Conservation (phyloP, 2,888 invertebrate species). For the Apotomis capreana region DNA sequence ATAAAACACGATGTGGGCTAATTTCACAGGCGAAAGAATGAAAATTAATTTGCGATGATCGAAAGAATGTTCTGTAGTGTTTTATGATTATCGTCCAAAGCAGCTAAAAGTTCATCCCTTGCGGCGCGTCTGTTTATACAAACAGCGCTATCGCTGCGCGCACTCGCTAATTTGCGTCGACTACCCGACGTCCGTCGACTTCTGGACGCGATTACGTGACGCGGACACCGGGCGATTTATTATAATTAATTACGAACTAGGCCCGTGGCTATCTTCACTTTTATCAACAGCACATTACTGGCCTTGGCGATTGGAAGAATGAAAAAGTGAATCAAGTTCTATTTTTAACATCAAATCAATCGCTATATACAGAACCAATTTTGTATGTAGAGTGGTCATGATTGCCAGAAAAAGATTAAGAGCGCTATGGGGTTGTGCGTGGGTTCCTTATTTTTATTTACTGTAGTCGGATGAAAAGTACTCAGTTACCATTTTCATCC, state of each 20-base stretch:
- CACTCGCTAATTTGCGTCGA: constrained; percentile 79
- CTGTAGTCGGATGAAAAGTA: too few species aligned
- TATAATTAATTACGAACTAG: constrained; percentile 45
- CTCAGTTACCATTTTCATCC: too few species aligned
- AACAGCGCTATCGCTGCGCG: constrained; percentile 75
- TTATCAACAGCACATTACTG: constrained; percentile 33
- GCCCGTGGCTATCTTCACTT: constrained; percentile 23
- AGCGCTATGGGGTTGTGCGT: too few species aligned
- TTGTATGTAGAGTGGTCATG: too few species aligned
- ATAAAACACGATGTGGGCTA: too few species aligned
- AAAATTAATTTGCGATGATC: too few species aligned
- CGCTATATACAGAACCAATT: too few species aligned
- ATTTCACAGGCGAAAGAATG: too few species aligned
- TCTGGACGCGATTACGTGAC: constrained; percentile 69
- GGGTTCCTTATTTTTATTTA: too few species aligned
- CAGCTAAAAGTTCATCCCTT: constrained; percentile 47
- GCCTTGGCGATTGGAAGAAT: constrained; percentile 8
- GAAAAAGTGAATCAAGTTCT: constrained; percentile 14
- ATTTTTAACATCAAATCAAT: too few species aligned
- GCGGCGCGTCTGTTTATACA: constrained; percentile 60
- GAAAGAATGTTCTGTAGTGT: too few species aligned
- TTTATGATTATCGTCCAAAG: background rate
- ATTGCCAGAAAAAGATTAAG: too few species aligned
- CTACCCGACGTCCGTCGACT: constrained; percentile 69
- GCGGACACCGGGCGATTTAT: constrained; percentile 72